Percentiles rank a stretch among this genome's conserved stretches.
These are phyloP conservation scores for Drosophila barbarae DNA, from an alignment of 2,888 invertebrate species.

Conservation along the genomic window DNA sequence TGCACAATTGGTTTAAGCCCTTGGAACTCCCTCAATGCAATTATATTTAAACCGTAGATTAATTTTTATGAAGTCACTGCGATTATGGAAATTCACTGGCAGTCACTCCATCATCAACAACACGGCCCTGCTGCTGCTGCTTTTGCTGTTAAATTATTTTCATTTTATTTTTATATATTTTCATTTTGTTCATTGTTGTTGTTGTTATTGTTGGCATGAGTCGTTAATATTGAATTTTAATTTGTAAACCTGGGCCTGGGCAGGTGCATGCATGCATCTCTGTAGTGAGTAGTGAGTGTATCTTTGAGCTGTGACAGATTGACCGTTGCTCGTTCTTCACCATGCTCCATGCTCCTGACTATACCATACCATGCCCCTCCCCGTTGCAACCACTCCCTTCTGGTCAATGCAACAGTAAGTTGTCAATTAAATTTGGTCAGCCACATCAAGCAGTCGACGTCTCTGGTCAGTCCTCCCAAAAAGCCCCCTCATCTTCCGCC, in stretches of 20 bases:
- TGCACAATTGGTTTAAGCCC: slow-evolving; percentile 17
- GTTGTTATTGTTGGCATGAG: slow-evolving; percentile 39
- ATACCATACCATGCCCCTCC: neutral
- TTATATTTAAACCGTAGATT: slow-evolving; percentile 76
- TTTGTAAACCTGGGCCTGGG: slow-evolving; percentile 63
- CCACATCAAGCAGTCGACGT: slow-evolving; percentile 65
- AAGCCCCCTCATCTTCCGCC: neutral
- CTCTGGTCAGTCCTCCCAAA: slow-evolving; percentile 8
- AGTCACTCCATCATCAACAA: slow-evolving; percentile 39
- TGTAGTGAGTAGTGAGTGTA: slow-evolving; percentile 33
- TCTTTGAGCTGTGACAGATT: slow-evolving; percentile 70
- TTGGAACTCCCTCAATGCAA: slow-evolving; percentile 36
- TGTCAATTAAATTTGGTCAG: slow-evolving; percentile 74
- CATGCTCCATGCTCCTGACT: neutral
- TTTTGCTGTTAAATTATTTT: slow-evolving; percentile 45
- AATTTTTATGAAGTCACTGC: slow-evolving; percentile 77
- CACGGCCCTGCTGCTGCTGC: slow-evolving; percentile 13
- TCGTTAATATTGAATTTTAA: slow-evolving; percentile 78
- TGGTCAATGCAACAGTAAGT: slow-evolving; percentile 66
- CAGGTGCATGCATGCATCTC: slow-evolving; percentile 43
- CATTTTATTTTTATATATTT: slow-evolving; percentile 34
- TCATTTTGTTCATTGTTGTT: slow-evolving; percentile 5
- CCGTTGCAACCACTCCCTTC: slow-evolving; percentile 18
- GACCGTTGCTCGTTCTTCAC: slow-evolving; percentile 37
- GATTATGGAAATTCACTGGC: slow-evolving; percentile 76